A percentile compares a stretch with the other conserved stretches of the same genome.
These are phyloP conservation scores for Ryuthela nishihirai DNA, from an alignment of 2,888 invertebrate genomes.

Conservation along the genomic window DNA sequence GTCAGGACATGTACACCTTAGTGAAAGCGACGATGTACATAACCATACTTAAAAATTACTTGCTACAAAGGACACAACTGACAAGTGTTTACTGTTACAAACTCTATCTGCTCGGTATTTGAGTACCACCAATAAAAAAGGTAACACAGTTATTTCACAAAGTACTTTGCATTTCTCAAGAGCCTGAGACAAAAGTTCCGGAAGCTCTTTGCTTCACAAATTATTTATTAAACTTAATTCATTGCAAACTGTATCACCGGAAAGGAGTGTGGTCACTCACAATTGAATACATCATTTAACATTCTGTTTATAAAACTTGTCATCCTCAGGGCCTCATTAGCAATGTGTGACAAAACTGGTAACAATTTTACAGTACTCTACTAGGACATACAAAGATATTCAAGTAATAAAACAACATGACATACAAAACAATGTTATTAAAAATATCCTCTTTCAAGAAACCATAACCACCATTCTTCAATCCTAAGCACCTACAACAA, in stretches of 20 bases:
- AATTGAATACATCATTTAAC: constrained; percentile 22
- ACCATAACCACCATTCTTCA: constrained; percentile 24
- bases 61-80: constrained; percentile 31
- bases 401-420: constrained; percentile 39
- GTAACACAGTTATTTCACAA: constrained; percentile 33
- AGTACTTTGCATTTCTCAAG: constrained; percentile 34
- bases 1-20: no score
- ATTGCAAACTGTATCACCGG: constrained; percentile 36
- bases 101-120: constrained; percentile 27
- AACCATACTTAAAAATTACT: no score
- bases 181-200: constrained; percentile 32
- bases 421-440: constrained; percentile 38
- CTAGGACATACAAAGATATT: constrained; percentile 36
- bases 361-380: constrained; percentile 34
- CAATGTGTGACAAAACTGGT: constrained; percentile 27
- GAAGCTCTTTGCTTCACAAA: constrained; percentile 33
- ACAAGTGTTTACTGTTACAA: constrained; percentile 33
- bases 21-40: no score
- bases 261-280: constrained; percentile 21
- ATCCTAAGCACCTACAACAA: no score
- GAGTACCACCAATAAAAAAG: constrained; percentile 35
- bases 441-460: constrained; percentile 38
- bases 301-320: constrained; percentile 30
- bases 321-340: constrained; percentile 20
- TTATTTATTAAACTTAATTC: constrained; percentile 26